Percentiles rank a stretch among this genome's conserved stretches.
phyloP scores from a whole-genome alignment of 2,888 invertebrate genomes.

The Sesia apiformis region DNA sequence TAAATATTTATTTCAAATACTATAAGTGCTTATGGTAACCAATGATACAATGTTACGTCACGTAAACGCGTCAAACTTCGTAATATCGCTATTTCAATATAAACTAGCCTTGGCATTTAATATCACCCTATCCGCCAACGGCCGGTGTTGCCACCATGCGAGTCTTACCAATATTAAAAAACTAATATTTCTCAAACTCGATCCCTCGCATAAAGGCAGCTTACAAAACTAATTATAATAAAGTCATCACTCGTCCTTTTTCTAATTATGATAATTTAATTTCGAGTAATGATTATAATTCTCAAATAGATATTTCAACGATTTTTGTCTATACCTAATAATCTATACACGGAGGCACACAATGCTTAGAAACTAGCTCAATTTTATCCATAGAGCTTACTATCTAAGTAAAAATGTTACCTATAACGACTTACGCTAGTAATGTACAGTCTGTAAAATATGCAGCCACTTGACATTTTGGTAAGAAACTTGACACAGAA shows the following conservation, averaged over 20 bases:
- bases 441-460: background rate
- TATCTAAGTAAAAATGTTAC: slow-evolving; percentile 37
- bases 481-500: too few species aligned
- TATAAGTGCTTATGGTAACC: slow-evolving; percentile 72
- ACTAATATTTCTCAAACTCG: background rate
- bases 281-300: slow-evolving; percentile 22
- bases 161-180: background rate
- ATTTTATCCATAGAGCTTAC: slow-evolving; percentile 21
- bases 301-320: slow-evolving; percentile 22
- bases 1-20: slow-evolving; percentile 75
- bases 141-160: slow-evolving; percentile 7
- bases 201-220: slow-evolving; percentile 47
- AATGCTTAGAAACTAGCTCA: slow-evolving; percentile 56
- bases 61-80: slow-evolving; percentile 40
- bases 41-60: slow-evolving; percentile 65
- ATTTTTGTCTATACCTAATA: slow-evolving; percentile 36
- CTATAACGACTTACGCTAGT: slow-evolving; percentile 3
- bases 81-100: slow-evolving; percentile 38
- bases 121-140: slow-evolving; percentile 55
- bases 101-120: slow-evolving; percentile 56
- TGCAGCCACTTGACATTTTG: too few species aligned
- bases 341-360: slow-evolving; percentile 71
- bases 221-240: slow-evolving; percentile 47
- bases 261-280: background rate
- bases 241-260: slow-evolving; percentile 19